Evolutionary conservation across 64 coral and sea anemone genomes (phyloP), one percentile per base, ranked within the genome.

Genomic region (Trachythela sp.): DNA sequence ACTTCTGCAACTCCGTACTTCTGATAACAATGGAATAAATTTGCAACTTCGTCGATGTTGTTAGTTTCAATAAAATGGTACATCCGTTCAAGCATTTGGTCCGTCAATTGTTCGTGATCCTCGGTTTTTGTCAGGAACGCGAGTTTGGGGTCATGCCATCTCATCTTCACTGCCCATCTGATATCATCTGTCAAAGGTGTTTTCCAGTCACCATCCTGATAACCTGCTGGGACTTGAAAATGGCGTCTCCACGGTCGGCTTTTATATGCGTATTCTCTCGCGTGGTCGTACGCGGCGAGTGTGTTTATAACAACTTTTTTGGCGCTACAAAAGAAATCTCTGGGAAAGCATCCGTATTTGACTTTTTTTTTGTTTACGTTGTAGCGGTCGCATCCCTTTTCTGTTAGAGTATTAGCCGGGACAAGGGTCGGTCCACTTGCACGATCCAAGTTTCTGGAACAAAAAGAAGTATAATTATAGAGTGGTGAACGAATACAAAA

Each of bases 141-240:
- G 14, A 88, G 87, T 88, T 48, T 88, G 56, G 87, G 87, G 87
- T 88, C 87, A 88, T 77, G 70, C 87, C 87, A 88, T 88, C 87
- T 59, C 87, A 88, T 75, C 39, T 88, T 88, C 64, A 68, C 48
- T 43, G 75, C 37, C 87, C 87, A 88, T 36, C 75, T 88, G 20
- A 88, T 71, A 39, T 88, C 87, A 24, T 88, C 60, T 35, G 42
- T 45, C 10, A 45, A 45, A 45, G 42, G 42, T 45, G 42, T 5
- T 45, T 71, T 56, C 45, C 32, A 39, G 48, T 22, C 87, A 43
- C 75, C 3, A 26, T 26, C 8, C 27, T 0, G 87, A 5, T 88
- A 8, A 67, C 86, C 0, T 33, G 59, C 7, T 9, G 64, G 59
- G 39, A 68, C 40, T 88, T 76, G 2, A 75, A 88, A 88, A 59